These are phyloP conservation scores for Acanthurus tractus DNA, from an alignment of 2,797 vertebrate species.

Conservation along the genomic window DNA sequence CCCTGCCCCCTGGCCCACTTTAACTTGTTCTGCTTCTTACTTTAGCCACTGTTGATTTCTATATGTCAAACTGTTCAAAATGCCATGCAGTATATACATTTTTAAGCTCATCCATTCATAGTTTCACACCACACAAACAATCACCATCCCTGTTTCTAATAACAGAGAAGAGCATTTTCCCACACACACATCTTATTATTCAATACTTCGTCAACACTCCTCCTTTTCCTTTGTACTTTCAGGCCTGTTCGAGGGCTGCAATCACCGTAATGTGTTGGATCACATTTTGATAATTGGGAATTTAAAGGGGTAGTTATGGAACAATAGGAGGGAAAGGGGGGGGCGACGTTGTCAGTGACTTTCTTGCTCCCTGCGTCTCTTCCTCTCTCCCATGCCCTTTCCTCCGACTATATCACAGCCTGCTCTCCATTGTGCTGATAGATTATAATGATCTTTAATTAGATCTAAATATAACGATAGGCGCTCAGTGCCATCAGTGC, in stretches of 20 bases:
- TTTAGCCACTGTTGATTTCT: background rate
- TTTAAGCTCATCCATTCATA: constrained; percentile 45
- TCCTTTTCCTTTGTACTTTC: constrained; percentile 37
- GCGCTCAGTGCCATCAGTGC: constrained; percentile 68
- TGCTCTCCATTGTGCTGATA: constrained; percentile 74
- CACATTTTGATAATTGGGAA: constrained; percentile 66
- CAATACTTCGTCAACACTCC: constrained; percentile 33
- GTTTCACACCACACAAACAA: constrained; percentile 27
- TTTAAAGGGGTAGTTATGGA: constrained; percentile 53
- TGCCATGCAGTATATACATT: background rate
- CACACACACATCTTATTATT: constrained; percentile 56
- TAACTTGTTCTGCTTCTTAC: too few relatives aligned
- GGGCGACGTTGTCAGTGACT: constrained; percentile 27
- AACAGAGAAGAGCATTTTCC: constrained; percentile 26
- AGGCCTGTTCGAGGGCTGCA: constrained; percentile 37
- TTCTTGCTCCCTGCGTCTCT: constrained; percentile 22
- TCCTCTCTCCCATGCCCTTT: constrained; percentile 33
- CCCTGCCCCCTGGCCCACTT: too few relatives aligned
- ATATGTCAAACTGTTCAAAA: background rate
- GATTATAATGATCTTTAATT: constrained; percentile 85
- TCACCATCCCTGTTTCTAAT: constrained; percentile 24
- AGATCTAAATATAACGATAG: constrained; percentile 84
- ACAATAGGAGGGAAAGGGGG: constrained; percentile 38
- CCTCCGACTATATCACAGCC: constrained; percentile 61
- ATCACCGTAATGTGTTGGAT: constrained; percentile 67